phyloP scores from a whole-genome alignment of 2,113 vertebrate genomes.

The Anhinga rufa region DNA sequence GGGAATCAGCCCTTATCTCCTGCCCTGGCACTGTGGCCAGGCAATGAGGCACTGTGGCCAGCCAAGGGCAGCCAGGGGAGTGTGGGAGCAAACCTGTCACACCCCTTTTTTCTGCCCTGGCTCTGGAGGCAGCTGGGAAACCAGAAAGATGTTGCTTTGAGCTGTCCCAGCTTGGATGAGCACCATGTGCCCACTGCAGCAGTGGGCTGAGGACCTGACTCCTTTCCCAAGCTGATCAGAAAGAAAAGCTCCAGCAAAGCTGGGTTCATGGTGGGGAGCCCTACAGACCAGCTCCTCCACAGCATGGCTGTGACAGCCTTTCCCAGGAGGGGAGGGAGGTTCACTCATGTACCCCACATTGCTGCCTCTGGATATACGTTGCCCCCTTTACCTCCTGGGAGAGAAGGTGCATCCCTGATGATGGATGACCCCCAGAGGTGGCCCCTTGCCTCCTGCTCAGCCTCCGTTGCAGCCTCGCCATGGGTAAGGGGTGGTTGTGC shows the following conservation, averaged over 20 bases:
- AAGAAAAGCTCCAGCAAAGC: not conserved
- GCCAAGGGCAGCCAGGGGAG: not conserved
- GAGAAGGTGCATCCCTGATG: not conserved
- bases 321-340: not conserved
- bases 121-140: not conserved
- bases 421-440: not conserved
- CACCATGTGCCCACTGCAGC: not conserved
- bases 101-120: not conserved
- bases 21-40: not conserved
- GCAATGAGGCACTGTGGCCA: not conserved
- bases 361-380: not conserved
- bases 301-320: not conserved
- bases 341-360: not conserved
- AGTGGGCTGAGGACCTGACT: not conserved
- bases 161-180: not conserved
- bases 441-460: not conserved
- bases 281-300: not conserved
- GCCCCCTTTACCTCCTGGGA: conserved; percentile 55
- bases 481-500: not conserved
- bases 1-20: not conserved
- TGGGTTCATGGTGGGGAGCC: not conserved
- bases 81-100: not conserved
- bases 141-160: not conserved
- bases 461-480: not conserved
- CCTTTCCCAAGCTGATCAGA: not conserved